Conservation (phyloP, 64 coral and sea anemone species). For the Pachyseris speciosa region DNA sequence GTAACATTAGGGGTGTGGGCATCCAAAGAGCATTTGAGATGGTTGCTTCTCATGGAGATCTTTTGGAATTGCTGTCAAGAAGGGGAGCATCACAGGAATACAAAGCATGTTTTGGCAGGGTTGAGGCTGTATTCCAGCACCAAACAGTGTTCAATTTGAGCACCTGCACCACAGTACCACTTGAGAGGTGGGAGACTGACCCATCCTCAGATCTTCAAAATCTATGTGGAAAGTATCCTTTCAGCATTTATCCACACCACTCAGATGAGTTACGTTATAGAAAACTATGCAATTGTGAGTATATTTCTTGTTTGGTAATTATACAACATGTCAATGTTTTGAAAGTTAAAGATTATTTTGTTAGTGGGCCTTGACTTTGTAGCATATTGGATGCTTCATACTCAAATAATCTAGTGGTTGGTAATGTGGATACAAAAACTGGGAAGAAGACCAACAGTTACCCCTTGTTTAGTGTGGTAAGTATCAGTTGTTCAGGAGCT, state of each 20-base stretch:
- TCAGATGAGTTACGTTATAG: too few species aligned
- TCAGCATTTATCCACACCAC: background rate
- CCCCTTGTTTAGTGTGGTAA: background rate
- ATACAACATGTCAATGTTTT: background rate
- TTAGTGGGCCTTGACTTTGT: background rate
- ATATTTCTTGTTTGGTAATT: background rate
- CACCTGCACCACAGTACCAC: conserved; percentile 11
- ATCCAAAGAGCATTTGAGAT: conserved; percentile 45
- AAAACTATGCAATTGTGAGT: background rate
- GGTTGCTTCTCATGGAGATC: background rate
- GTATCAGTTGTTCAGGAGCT: background rate
- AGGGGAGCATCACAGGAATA: conserved; percentile 38
- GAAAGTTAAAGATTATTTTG: background rate
- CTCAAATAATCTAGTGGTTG: conserved; percentile 8
- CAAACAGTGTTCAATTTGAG: conserved; percentile 48
- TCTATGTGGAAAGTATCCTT: conserved; percentile 59
- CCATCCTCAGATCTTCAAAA: conserved; percentile 9
- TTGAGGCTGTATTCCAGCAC: conserved; percentile 23
- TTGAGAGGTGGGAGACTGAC: background rate
- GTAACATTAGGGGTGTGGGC: conserved; percentile 49
- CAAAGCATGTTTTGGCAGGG: conserved; percentile 16
- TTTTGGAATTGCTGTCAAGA: conserved; percentile 4
- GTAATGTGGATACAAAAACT: conserved; percentile 34
- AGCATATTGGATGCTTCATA: conserved; percentile 14
- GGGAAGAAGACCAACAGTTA: conserved; percentile 7